Evolutionary conservation across 2,888 invertebrate species (phyloP).

Genomic region (Drosophila paramelanica): DNA sequence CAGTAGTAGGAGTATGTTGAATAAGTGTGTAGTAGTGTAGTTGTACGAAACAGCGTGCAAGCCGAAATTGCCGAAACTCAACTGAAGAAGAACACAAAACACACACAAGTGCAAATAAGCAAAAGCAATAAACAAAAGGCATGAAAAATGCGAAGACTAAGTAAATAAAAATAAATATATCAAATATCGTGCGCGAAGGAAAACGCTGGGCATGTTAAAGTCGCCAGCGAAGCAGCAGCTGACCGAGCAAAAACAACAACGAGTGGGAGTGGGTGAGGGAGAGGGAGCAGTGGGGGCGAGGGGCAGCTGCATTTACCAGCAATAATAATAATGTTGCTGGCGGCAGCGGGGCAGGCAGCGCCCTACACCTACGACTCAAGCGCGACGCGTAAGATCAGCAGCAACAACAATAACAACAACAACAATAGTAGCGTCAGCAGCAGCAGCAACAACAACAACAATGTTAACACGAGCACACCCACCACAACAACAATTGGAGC

Average conservation of each 20-base stretch:
- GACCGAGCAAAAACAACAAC: conserved; percentile 49
- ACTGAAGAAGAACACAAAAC: conserved; percentile 47
- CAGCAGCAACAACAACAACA: conserved; percentile 40
- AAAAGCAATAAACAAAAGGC: conserved; percentile 17
- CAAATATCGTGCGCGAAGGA: conserved; percentile 1
- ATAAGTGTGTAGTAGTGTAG: conserved; percentile 67
- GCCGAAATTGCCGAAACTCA: conserved; percentile 42
- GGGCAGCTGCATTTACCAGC: conserved; percentile 37
- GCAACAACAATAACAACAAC: conserved; percentile 46
- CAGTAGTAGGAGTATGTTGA: conserved; percentile 66
- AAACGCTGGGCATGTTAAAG: conserved; percentile 66
- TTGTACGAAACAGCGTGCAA: conserved; percentile 69
- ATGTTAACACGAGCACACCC: conserved; percentile 30
- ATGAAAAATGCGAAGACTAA: conserved; percentile 16
- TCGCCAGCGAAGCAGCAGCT: conserved; percentile 47
- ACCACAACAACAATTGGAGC: conserved; percentile 31
- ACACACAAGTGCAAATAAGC: conserved; percentile 28
- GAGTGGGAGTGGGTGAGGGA: conserved; percentile 2
- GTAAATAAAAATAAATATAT: conserved; percentile 24
- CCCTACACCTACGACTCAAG: conserved; percentile 60
- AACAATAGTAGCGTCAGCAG: conserved; percentile 48
- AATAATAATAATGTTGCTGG: conserved; percentile 66
- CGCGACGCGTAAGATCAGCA: conserved; percentile 53
- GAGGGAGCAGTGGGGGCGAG: conserved; percentile 19
- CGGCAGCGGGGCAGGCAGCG: conserved; percentile 69